Evolutionary conservation across 2,113 vertebrate genomes (phyloP).

Genomic region (Tupaia tana): DNA sequence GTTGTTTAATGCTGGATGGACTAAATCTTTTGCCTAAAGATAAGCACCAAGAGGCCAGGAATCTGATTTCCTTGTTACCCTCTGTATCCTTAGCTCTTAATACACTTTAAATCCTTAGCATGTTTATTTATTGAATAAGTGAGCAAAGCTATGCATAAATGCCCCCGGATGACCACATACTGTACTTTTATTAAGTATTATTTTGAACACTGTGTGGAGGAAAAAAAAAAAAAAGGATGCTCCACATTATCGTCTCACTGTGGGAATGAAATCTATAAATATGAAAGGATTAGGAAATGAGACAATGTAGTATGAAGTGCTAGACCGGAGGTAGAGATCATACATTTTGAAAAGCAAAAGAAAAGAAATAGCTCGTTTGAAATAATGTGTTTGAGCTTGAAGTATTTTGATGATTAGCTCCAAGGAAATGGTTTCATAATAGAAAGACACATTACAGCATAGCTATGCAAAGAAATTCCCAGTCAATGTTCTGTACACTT

Average conservation of each 20-base stretch:
- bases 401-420: neutral
- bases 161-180: neutral
- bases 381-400: neutral
- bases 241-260: neutral
- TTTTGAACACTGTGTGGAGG: neutral
- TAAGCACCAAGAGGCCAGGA: neutral
- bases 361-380: neutral
- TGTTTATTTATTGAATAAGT: neutral
- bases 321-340: neutral
- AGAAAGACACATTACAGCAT: neutral
- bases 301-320: neutral
- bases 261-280: neutral
- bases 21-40: neutral
- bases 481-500: neutral
- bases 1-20: neutral
- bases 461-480: slow-evolving; percentile 17
- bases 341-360: slow-evolving; percentile 12
- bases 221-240: slow-evolving; percentile 17
- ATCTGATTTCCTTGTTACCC: neutral
- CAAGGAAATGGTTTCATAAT: slow-evolving; percentile 53
- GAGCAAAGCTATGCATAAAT: neutral
- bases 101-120: neutral
- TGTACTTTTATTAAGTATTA: neutral
- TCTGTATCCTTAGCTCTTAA: neutral
- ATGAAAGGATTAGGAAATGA: neutral